phyloP scores from a whole-genome alignment of 2,113 vertebrate genomes.

The Pollimyrus isidori region DNA sequence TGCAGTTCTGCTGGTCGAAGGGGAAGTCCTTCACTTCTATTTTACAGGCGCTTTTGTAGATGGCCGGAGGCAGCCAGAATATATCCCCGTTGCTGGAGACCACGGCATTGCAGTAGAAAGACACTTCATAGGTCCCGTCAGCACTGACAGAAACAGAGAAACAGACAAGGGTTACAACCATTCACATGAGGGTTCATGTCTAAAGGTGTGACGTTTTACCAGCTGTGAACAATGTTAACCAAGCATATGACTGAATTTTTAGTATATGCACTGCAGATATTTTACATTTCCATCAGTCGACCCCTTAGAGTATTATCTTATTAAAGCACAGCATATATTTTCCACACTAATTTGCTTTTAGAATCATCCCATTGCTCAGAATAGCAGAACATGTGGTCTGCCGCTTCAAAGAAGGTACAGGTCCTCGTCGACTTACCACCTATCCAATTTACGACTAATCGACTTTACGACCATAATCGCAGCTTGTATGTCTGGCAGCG shows the following conservation, averaged over 20 bases:
- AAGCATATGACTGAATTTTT: neutral
- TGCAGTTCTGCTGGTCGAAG: conserved; percentile 74
- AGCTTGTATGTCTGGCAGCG: no score
- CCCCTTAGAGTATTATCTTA: neutral
- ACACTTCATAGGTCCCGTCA: conserved; percentile 70
- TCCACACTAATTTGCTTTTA: neutral
- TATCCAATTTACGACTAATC: no score
- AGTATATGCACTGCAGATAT: neutral
- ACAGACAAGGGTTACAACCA: neutral
- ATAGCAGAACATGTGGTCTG: neutral
- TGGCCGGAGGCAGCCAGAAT: conserved; percentile 68
- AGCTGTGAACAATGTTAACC: neutral
- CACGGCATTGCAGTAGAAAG: conserved; percentile 66
- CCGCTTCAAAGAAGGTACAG: neutral
- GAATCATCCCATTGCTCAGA: neutral
- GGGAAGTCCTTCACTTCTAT: conserved; percentile 70
- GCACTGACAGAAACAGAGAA: conserved; percentile 44
- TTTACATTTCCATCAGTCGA: neutral
- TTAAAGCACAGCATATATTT: neutral
- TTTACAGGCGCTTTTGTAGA: conserved; percentile 71
- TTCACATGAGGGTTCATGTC: neutral
- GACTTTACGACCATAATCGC: no score
- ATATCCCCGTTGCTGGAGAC: conserved; percentile 67
- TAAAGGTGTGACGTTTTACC: neutral
- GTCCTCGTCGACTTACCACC: no score